Conservation (phyloP, 2,888 invertebrate species). For the Priapulus caudatus region DNA sequence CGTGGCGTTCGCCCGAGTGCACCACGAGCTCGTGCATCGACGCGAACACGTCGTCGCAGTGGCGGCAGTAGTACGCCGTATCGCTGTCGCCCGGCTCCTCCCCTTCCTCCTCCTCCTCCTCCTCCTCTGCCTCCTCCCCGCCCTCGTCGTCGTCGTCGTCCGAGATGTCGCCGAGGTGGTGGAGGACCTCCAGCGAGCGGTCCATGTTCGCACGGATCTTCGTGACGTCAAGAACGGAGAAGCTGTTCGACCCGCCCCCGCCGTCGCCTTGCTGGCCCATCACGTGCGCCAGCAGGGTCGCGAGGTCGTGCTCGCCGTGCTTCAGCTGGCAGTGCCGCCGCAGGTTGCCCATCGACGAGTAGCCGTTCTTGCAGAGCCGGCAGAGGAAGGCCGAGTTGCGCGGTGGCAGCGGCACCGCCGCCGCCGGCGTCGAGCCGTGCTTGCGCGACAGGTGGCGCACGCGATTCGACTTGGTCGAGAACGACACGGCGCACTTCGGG, state of each 20-base stretch:
- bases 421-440: slow-evolving; percentile 48
- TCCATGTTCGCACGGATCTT: background rate
- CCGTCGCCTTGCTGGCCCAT: too few species aligned
- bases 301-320: slow-evolving; percentile 44
- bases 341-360: slow-evolving; percentile 62
- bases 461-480: slow-evolving; percentile 93
- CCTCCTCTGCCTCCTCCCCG: background rate
- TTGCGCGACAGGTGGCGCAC: slow-evolving; percentile 83
- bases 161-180: background rate
- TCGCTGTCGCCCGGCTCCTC: slow-evolving; percentile 35
- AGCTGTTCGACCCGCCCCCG: too few species aligned
- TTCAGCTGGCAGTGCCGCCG: slow-evolving; percentile 63
- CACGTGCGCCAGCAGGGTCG: background rate
- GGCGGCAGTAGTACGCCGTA: slow-evolving; percentile 14
- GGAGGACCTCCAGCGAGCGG: background rate
- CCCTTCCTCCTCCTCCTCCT: slow-evolving; percentile 15
- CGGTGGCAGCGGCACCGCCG: slow-evolving; percentile 27
- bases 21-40: background rate
- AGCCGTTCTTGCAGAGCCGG: slow-evolving; percentile 65
- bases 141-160: background rate
- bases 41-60: background rate
- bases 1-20: slow-evolving; percentile 4
- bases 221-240: background rate
- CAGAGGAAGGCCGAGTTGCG: slow-evolving; percentile 48
- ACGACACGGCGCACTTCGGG: slow-evolving; percentile 76